A percentile compares a stretch with the other conserved stretches of the same genome.
These are phyloP conservation scores for Lanius ludovicianus DNA, from an alignment of 2,113 vertebrate species.

Conservation along the genomic window DNA sequence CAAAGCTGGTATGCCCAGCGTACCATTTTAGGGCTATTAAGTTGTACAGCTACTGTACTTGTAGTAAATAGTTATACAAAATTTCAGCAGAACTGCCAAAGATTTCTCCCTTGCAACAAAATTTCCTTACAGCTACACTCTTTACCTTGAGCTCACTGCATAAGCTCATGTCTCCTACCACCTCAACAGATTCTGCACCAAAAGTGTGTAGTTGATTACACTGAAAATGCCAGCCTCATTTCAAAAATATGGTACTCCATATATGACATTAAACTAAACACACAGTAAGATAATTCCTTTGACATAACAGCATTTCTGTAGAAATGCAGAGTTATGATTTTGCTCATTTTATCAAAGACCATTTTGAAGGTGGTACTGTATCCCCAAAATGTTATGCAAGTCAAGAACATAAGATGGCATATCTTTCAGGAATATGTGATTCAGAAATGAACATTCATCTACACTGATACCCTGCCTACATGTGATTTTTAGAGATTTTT, in stretches of 20 bases:
- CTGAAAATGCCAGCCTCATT: background rate
- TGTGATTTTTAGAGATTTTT: background rate
- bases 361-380: background rate
- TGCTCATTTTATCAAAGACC: background rate
- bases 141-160: background rate
- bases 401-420: background rate
- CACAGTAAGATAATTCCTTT: background rate
- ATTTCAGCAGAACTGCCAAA: slow-evolving; percentile 27
- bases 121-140: slow-evolving; percentile 3
- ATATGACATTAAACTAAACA: background rate
- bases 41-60: slow-evolving; percentile 53
- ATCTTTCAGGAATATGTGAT: background rate
- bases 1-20: slow-evolving; percentile 59
- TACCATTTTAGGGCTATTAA: slow-evolving; percentile 66
- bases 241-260: background rate
- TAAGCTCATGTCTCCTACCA: background rate
- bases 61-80: slow-evolving; percentile 68
- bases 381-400: background rate
- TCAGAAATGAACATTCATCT: background rate
- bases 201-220: background rate
- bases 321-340: background rate
- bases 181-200: background rate
- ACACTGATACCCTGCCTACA: background rate
- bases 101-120: background rate
- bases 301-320: background rate